Evolutionary conservation across 2,797 vertebrate genomes (phyloP).

Genomic region (Sebastolobus alascanus): DNA sequence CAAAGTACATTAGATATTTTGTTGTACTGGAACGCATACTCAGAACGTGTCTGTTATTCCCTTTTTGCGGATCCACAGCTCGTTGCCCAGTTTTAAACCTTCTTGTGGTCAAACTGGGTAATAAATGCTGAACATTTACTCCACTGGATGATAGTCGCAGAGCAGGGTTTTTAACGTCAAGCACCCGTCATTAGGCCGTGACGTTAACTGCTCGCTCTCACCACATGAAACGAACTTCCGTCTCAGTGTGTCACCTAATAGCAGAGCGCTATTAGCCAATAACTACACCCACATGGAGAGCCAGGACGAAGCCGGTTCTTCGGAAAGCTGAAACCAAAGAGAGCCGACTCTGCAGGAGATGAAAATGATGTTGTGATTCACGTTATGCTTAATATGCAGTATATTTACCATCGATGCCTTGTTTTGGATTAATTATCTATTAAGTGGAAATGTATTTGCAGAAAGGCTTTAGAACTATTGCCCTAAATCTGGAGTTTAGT

Average conservation of each 20-base stretch:
- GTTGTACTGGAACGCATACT: conserved; percentile 16
- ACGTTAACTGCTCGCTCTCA: conserved; percentile 30
- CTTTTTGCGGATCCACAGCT: conserved; percentile 16
- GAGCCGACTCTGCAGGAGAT: background rate
- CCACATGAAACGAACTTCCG: conserved; percentile 53
- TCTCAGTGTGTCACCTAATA: conserved; percentile 50
- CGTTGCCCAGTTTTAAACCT: conserved; percentile 23
- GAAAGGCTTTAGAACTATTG: background rate
- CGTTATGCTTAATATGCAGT: background rate
- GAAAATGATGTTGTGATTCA: background rate
- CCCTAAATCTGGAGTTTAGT: background rate
- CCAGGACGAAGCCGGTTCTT: background rate
- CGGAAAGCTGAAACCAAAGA: conserved; percentile 12
- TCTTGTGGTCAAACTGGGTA: conserved; percentile 44
- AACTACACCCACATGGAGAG: conserved; percentile 44
- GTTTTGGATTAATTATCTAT: background rate
- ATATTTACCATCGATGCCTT: background rate
- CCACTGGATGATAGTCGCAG: conserved; percentile 13
- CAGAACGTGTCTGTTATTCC: conserved; percentile 11
- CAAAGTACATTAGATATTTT: conserved; percentile 4
- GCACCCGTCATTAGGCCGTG: conserved; percentile 35
- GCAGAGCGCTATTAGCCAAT: conserved; percentile 28
- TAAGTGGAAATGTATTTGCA: background rate
- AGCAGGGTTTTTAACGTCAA: conserved; percentile 31
- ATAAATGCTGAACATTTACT: conserved; percentile 38